Evolutionary conservation across 2,113 vertebrate species (phyloP), one percentile per base, ranked within the genome.

Genomic region (Rafetus swinhoei): DNA sequence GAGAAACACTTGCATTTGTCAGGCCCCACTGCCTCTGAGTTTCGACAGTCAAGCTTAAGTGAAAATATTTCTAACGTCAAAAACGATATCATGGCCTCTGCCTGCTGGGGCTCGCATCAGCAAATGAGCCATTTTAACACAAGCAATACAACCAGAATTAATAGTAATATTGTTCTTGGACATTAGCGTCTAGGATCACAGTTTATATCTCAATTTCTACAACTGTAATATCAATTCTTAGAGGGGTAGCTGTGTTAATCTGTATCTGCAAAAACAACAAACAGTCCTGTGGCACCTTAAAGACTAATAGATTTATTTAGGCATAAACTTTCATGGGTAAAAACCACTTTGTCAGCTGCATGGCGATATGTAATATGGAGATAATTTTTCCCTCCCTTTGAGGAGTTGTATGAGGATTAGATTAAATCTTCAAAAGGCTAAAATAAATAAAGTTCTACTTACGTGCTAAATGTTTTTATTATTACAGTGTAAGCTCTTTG

Each of bases 101-200:
- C 52, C 83, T 57, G 35, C 6, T 4, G 27, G 19, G 72, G 79
- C 69, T n/a, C 16, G 11, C 0, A 0, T 2, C 11, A 39, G 6
- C 22, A 55, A 4, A 1, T 0, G 10, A 79, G 22, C 72, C 65
- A 45, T 45, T 82, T 5, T 45, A 79, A 87, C 32, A 72, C 32
- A 69, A 21, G 29, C 1, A 4, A 35, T 1, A 81, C 53, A 32
- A 35, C 13, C 10, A 18, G n/a, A 29, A 24, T 16, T 19, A 45
- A 52, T 14, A 0, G 0, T 6, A 24, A 2, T 35, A 6, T 3
- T 29, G 79, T 32, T 7, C 59, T 82, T 45, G 62, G 81, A 77
- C 82, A 72, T 85, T 54, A 3, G 9, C 32, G 11, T 18, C 21
- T 13, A 8, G 55, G 35, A 45, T 79, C 18, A 52, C n/a, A 10